Conservation (phyloP, 2,797 vertebrate species). For the Falco columbarius region DNA sequence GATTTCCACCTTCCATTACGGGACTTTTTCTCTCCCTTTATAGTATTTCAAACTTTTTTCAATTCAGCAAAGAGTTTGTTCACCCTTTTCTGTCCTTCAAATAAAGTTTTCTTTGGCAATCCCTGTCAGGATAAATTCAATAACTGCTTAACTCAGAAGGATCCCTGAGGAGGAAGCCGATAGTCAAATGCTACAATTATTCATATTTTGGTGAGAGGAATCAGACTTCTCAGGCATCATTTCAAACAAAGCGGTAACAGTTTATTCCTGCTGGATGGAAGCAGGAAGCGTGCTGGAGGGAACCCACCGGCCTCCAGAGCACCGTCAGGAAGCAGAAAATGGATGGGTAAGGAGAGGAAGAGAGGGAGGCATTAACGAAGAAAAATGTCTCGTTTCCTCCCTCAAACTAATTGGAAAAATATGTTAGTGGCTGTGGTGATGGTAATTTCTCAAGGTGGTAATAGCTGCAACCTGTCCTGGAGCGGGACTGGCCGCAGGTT, state of each 20-base stretch:
- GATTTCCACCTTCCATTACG: slow-evolving; percentile 48
- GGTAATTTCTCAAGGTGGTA: slow-evolving; percentile 55
- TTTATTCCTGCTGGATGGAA: slow-evolving; percentile 57
- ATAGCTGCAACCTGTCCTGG: slow-evolving; percentile 37
- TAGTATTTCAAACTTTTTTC: slow-evolving; percentile 41
- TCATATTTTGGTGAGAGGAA: slow-evolving; percentile 58
- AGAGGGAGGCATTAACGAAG: slow-evolving; percentile 66
- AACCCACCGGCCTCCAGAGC: slow-evolving; percentile 39
- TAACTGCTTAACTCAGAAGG: slow-evolving; percentile 53
- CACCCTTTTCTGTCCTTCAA: slow-evolving; percentile 38
- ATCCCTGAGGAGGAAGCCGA: slow-evolving; percentile 59
- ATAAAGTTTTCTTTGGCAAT: slow-evolving; percentile 70
- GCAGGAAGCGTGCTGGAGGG: slow-evolving; percentile 39
- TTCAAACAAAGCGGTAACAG: slow-evolving; percentile 23
- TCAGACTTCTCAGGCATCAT: slow-evolving; percentile 34
- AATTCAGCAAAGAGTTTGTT: slow-evolving; percentile 55
- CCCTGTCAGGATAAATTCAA: slow-evolving; percentile 53
- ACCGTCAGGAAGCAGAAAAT: slow-evolving; percentile 57
- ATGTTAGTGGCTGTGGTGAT: slow-evolving; percentile 38
- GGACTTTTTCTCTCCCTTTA: slow-evolving; percentile 58
- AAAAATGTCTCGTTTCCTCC: slow-evolving; percentile 62
- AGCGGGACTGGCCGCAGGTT: background rate
- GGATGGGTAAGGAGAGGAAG: slow-evolving; percentile 38
- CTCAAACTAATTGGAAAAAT: slow-evolving; percentile 65
- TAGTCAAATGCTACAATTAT: slow-evolving; percentile 66